Evolutionary conservation across 2,113 vertebrate species (phyloP), one percentile per base, ranked within the genome.

Genomic region (Ranitomeya variabilis): DNA sequence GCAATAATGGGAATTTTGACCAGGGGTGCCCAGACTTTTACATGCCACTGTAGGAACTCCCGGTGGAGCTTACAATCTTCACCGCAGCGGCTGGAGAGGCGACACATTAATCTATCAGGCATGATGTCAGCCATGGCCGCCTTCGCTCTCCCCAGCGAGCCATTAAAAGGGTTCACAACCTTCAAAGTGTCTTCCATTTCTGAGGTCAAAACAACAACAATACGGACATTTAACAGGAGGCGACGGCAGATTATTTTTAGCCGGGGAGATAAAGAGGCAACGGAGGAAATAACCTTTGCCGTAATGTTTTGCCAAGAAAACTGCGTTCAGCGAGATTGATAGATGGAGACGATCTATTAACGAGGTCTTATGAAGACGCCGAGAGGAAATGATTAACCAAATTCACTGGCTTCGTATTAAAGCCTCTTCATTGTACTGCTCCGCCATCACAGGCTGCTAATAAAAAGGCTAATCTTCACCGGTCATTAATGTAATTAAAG

Each of bases 141-240:
- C 13, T 45, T 45, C 37, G 45, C 51, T 16, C 19, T 69, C 45
- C 64, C 81, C 64, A 21, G 81, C 11, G 64, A 52, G 21, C 64
- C 64, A 83, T 69, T 83, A 83, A 83, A 69, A 83, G 81, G 81
- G 81, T 23, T 83, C 64, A 54, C 64, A 69, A 83, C 81, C 81
- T 54, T 83, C 64, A 67, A 52, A 69, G 81, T 37, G 16, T 66
- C 60, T 83, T 66, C 59, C 59, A 37, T 67, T 83, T 66, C 37
- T 37, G 4, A 64, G 81, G 81, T 83, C 81, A 69, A 23, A 45
- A 67, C 62, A 83, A 67, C 59, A 64, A 57, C 60, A 83, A 51
- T 13, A 21, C 45, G 45, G 45, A 54, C 6, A 64, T 69, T 54
- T 51, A 69, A n/a, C 81, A 54, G 45, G 69, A 23, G 13, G 62